phyloP scores from a whole-genome alignment of 1,140 invertebrate species.

The Lucilia cuprina region DNA sequence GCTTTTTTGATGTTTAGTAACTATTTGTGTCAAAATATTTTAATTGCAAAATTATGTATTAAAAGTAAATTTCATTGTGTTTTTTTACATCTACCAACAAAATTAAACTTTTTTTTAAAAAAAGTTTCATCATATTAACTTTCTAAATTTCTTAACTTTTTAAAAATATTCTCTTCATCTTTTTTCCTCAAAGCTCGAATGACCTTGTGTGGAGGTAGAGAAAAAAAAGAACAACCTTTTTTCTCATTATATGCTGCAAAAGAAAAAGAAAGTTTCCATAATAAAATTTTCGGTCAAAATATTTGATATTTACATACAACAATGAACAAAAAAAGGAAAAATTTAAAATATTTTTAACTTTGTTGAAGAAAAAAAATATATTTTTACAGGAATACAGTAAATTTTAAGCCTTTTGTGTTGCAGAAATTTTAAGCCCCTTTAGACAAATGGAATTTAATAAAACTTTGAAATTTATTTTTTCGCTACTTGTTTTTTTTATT shows the following conservation, averaged over 20 bases:
- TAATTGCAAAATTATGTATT: background rate
- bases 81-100: background rate
- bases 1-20: no score
- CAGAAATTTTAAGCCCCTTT: background rate
- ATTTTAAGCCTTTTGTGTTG: no score
- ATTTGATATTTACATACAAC: background rate
- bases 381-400: no score
- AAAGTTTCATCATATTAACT: background rate
- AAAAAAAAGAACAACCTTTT: background rate
- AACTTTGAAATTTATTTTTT: background rate
- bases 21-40: background rate
- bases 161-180: background rate
- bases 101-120: background rate
- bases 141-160: background rate
- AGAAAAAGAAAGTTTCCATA: background rate
- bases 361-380: background rate
- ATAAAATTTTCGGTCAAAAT: background rate
- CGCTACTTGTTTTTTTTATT: background rate
- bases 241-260: background rate
- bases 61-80: background rate
- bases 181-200: background rate
- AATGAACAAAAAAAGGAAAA: background rate
- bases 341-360: background rate
- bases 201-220: background rate
- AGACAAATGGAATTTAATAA: background rate